Percentiles rank a stretch among this genome's conserved stretches.
Conservation (phyloP, 2,113 vertebrate species). For the Lepisosteus oculatus region DNA sequence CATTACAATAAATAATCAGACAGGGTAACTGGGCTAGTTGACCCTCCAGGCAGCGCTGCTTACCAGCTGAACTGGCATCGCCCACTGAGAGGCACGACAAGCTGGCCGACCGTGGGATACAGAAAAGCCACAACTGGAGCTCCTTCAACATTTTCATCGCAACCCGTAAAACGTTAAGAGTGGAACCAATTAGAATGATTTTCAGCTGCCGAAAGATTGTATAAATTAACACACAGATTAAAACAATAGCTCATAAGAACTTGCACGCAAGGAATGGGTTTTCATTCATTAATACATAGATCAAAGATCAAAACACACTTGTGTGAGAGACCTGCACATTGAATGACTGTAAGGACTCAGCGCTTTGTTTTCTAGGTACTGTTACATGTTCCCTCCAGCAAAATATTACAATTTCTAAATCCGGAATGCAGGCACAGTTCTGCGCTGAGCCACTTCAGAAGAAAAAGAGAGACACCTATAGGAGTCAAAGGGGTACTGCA, state of each 20-base stretch:
- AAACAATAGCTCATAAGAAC: conserved; percentile 34
- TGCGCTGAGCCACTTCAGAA: conserved; percentile 42
- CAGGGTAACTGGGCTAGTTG: conserved; percentile 4
- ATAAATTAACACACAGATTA: conserved; percentile 34
- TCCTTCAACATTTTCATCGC: conserved; percentile 12
- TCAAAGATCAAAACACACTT: conserved; percentile 14
- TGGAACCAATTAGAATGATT: too few relatives aligned
- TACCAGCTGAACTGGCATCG: conserved; percentile 5
- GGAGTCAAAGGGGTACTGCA: conserved; percentile 56
- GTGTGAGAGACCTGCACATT: conserved; percentile 7
- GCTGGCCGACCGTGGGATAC: conserved; percentile 31
- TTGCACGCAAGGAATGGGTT: conserved; percentile 21
- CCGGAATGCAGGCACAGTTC: neutral
- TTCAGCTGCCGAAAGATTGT: too few relatives aligned
- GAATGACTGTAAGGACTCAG: neutral
- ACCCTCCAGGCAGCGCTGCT: too few relatives aligned
- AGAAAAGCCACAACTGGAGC: conserved; percentile 12
- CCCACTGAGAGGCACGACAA: conserved; percentile 19
- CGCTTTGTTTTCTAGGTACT: neutral
- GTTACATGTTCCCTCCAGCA: too few relatives aligned
- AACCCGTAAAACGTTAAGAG: too few relatives aligned
- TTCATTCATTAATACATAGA: conserved; percentile 24
- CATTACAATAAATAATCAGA: conserved; percentile 43
- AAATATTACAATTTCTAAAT: neutral
- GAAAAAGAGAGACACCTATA: conserved; percentile 75